Conservation (phyloP, 1,140 invertebrate genomes). For the Brachionus paranguensis region DNA sequence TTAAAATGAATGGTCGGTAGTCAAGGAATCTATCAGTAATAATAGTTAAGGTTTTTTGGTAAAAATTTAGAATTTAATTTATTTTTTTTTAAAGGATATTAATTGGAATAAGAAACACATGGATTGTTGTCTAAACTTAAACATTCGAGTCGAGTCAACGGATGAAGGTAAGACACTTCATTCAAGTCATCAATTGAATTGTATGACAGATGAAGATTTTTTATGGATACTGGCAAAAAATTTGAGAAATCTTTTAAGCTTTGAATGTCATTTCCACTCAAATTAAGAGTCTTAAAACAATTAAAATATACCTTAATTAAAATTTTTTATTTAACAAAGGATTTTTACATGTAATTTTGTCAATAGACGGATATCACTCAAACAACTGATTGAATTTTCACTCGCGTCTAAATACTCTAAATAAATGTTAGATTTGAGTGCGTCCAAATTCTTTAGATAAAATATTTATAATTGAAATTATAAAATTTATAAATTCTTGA, state of each 20-base stretch:
- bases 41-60: slow-evolving; percentile 43
- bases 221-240: slow-evolving; percentile 69
- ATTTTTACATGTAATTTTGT: slow-evolving; percentile 76
- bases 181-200: slow-evolving; percentile 79
- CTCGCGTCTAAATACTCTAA: slow-evolving; percentile 77
- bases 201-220: slow-evolving; percentile 71
- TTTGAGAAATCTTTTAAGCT: slow-evolving; percentile 72
- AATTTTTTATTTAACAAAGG: slow-evolving; percentile 77
- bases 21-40: slow-evolving; percentile 61
- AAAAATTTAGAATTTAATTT: background rate
- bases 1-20: slow-evolving; percentile 81
- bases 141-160: slow-evolving; percentile 68
- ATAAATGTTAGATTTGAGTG: background rate
- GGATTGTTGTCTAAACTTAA: slow-evolving; percentile 79
- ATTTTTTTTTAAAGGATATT: slow-evolving; percentile 45
- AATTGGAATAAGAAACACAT: slow-evolving; percentile 61
- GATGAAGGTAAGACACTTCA: slow-evolving; percentile 67
- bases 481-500: background rate
- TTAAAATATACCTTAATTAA: background rate
- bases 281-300: slow-evolving; percentile 65
- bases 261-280: slow-evolving; percentile 77
- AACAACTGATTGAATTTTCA: slow-evolving; percentile 75
- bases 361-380: slow-evolving; percentile 75
- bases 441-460: background rate
- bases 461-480: background rate